Base-by-base conservation (phyloP, 2,797 vertebrate species). In the Acomys russatus region DNA sequence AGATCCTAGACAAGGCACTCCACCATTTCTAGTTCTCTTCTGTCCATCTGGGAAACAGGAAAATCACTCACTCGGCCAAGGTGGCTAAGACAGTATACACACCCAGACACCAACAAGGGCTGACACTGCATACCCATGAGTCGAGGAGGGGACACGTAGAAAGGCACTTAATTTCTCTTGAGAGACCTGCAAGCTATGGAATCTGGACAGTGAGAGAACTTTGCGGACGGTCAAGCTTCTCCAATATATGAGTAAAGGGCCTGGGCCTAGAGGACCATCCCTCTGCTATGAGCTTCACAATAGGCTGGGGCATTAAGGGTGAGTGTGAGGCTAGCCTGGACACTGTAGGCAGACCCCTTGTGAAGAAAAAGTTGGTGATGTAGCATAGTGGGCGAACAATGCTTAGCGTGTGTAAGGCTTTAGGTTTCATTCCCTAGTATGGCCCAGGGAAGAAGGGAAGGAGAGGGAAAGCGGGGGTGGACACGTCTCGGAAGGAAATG, bases 71-170 rank as follows among this genome's bases (percentile, higher is more conserved):
- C 76, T 68, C 25, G n/a, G n/a, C 6, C 38, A 84, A 77, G 84
- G 54, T 3, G 25, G 44, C 59, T 9, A 0, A 8, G 68, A 79
- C 83, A 28, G n/a, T 4, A 28, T 5, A 22, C 17, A 22, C n/a
- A 9, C 25, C 0, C 0, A 9, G 88, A 63, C 56, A 68, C 71
- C 74, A 63, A 4, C 6, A 71, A 44, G 61, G 25, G 71, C 12
- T 23, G 73, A 35, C 0, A 2, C 10, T 0, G 10, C 0, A 9
- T 12, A 11, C 4, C 80, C 3, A 4, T n/a, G 91, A 44, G 44
- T 23, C 17, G 35, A 33, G 61, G 35, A 77, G 12, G 15, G 35
- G 30, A 33, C 63, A 68, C 6, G 1, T 3, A 63, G 83, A 85
- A 6, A 73, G 54, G 71, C 30, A 78, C 9, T 85, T 83, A 38